These are phyloP conservation scores for Rhogogaster chlorosoma DNA, from an alignment of 2,888 invertebrate species.

Conservation along the genomic window DNA sequence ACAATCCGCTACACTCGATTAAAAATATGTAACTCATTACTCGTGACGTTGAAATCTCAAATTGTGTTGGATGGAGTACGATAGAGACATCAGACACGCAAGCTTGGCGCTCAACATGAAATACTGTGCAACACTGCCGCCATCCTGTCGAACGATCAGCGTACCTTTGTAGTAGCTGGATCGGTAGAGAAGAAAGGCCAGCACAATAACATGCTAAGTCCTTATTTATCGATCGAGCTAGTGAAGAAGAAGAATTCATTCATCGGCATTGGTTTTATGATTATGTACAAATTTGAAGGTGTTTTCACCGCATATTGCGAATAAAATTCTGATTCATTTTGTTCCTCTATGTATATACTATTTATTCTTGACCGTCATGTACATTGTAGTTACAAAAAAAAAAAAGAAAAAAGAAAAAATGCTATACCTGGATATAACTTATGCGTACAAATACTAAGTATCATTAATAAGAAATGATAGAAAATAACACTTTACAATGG, in stretches of 20 bases:
- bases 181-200: background rate
- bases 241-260: no score
- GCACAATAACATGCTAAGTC: background rate
- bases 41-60: background rate
- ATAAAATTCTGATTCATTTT: background rate
- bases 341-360: background rate
- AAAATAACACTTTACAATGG: slow-evolving; percentile 17
- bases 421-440: background rate
- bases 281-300: background rate
- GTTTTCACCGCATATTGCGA: background rate
- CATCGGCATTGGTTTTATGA: background rate
- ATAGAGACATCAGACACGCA: background rate
- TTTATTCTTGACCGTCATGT: slow-evolving; percentile 38
- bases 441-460: slow-evolving; percentile 4
- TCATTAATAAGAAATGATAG: slow-evolving; percentile 17
- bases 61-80: background rate
- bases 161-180: background rate
- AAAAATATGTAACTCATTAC: background rate
- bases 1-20: background rate
- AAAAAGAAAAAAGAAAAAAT: background rate
- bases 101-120: no score
- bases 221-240: background rate
- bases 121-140: no score
- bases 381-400: slow-evolving; percentile 21
- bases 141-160: no score